phyloP scores from a whole-genome alignment of 2,797 vertebrate genomes.

The Eulemur rubriventer region DNA sequence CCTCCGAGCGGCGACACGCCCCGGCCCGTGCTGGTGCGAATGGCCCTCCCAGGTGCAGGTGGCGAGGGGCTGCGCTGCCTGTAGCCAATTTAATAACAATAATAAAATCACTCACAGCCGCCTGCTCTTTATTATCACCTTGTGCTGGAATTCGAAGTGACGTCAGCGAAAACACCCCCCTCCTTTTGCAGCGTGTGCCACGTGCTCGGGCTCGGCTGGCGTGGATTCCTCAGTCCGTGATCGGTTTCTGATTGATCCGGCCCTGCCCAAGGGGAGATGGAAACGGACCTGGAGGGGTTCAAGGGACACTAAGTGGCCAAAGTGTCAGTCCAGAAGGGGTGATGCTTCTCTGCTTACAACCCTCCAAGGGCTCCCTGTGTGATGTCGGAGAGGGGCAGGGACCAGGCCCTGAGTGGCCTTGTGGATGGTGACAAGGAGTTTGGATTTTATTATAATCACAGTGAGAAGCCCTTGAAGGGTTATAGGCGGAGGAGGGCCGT shows the following conservation, averaged over 20 bases:
- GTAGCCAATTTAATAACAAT: background rate
- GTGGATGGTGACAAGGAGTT: background rate
- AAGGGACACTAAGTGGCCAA: background rate
- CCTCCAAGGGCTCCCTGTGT: background rate
- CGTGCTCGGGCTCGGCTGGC: background rate
- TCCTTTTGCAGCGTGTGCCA: background rate
- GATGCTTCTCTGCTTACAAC: background rate
- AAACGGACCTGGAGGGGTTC: background rate
- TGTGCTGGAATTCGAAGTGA: background rate
- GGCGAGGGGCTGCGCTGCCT: too few species aligned
- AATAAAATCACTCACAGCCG: background rate
- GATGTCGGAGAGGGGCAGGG: background rate
- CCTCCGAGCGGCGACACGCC: background rate
- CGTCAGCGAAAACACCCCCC: too few species aligned
- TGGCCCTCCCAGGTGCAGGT: background rate
- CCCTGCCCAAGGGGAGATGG: background rate
- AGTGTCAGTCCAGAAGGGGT: background rate
- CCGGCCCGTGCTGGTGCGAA: background rate
- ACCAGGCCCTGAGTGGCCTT: too few species aligned
- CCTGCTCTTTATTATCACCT: background rate
- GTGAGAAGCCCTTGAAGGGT: background rate
- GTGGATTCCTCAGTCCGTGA: background rate
- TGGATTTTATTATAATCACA: background rate
- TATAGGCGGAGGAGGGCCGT: background rate
- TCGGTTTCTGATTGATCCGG: background rate